Evolutionary conservation across 2,113 vertebrate species (phyloP).

Genomic region (Psammodynastes pulverulentus): DNA sequence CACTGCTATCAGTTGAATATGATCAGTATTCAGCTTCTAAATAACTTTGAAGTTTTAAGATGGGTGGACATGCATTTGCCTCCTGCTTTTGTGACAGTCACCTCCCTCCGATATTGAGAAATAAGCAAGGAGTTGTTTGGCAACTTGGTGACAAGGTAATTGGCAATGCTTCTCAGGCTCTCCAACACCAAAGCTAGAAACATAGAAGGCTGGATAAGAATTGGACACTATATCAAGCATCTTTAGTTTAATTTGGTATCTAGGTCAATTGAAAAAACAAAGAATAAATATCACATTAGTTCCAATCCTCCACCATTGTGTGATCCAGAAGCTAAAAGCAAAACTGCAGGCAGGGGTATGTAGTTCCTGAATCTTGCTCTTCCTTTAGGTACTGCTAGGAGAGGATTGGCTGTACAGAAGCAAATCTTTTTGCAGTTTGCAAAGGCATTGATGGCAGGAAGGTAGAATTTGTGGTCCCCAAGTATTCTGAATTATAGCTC

Average conservation of each 20-base stretch:
- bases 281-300: background rate
- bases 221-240: background rate
- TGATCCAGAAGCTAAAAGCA: background rate
- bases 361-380: background rate
- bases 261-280: background rate
- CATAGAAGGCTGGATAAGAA: background rate
- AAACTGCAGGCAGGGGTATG: background rate
- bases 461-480: background rate
- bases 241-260: background rate
- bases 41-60: background rate
- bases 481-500: background rate
- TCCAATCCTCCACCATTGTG: background rate
- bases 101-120: background rate
- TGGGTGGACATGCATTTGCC: background rate
- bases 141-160: background rate
- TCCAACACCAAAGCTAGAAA: background rate
- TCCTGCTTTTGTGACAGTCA: background rate
- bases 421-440: background rate
- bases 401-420: background rate
- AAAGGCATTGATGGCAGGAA: background rate
- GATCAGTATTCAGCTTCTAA: background rate
- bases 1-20: background rate
- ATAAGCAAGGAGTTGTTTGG: background rate
- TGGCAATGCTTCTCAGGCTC: background rate
- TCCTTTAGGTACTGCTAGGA: background rate